phyloP scores from a whole-genome alignment of 2,888 invertebrate species.

The Ochropacha duplaris region DNA sequence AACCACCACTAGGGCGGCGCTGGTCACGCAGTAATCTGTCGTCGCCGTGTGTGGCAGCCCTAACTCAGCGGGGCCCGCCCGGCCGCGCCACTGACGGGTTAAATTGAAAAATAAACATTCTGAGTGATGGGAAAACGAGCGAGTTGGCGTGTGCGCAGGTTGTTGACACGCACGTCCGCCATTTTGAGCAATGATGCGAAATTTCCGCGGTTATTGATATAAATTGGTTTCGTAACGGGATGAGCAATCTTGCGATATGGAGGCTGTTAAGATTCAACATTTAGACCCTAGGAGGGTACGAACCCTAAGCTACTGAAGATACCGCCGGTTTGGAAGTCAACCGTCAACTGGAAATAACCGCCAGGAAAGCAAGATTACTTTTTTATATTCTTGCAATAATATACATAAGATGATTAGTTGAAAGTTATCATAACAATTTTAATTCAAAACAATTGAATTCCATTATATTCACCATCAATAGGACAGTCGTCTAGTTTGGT shows the following conservation, averaged over 20 bases:
- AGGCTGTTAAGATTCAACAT: neutral
- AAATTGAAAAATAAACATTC: conserved; percentile 81
- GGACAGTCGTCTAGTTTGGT: neutral
- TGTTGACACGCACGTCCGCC: conserved; percentile 51
- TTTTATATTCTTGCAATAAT: too few species aligned
- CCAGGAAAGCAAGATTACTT: too few species aligned
- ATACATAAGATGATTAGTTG: too few species aligned
- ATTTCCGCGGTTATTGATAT: conserved; percentile 21
- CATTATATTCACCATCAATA: too few species aligned
- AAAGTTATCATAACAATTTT: too few species aligned
- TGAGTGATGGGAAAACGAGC: conserved; percentile 66
- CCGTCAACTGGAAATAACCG: too few species aligned
- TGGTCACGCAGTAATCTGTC: conserved; percentile 63
- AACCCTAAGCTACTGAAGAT: too few species aligned
- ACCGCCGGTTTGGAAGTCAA: too few species aligned
- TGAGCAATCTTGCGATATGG: neutral
- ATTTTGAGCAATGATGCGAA: conserved; percentile 9
- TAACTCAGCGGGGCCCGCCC: conserved; percentile 62
- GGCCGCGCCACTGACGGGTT: conserved; percentile 64
- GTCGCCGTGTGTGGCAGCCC: conserved; percentile 79
- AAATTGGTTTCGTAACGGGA: conserved; percentile 20
- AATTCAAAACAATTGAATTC: too few species aligned
- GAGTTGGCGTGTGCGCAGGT: conserved; percentile 53
- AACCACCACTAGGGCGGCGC: conserved; percentile 30
- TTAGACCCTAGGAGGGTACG: too few species aligned